phyloP scores from a whole-genome alignment of 1,140 invertebrate genomes.

The Lordiphosa collinella region DNA sequence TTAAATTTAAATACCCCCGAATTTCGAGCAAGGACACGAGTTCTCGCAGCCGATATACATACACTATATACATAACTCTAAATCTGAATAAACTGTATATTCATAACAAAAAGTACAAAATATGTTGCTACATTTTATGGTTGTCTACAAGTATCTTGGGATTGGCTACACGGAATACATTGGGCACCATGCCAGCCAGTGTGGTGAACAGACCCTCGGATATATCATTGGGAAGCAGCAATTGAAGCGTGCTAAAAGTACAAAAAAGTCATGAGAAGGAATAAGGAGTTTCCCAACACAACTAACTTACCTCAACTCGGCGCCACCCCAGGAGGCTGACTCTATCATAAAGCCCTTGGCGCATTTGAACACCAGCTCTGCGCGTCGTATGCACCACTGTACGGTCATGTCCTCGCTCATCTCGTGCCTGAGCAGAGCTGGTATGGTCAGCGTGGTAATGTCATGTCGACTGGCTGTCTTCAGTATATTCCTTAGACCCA shows the following conservation, averaged over 20 bases:
- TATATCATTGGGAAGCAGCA: constrained; percentile 86
- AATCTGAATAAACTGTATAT: constrained; percentile 72
- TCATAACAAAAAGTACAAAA: constrained; percentile 54
- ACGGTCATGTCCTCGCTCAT: constrained; percentile 99
- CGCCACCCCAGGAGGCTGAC: constrained; percentile 94
- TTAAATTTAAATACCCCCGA: constrained; percentile 45
- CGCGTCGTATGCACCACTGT: constrained; percentile 96
- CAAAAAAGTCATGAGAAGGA: background rate
- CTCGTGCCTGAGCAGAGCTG: constrained; percentile 94
- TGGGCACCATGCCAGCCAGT: constrained; percentile 92
- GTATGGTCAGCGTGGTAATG: constrained; percentile 95
- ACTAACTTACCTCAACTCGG: constrained; percentile 88
- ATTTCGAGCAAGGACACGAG: constrained; percentile 54
- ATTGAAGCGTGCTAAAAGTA: constrained; percentile 74
- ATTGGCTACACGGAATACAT: constrained; percentile 94
- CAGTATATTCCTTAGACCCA: constrained; percentile 96
- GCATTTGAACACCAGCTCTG: constrained; percentile 98
- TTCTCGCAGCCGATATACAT: constrained; percentile 52
- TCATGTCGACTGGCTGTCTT: constrained; percentile 96
- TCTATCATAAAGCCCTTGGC: constrained; percentile 99
- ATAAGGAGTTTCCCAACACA: constrained; percentile 81
- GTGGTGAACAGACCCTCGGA: constrained; percentile 92
- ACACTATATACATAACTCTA: constrained; percentile 45
- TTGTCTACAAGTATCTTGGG: constrained; percentile 83
- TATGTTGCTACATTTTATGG: constrained; percentile 44